A percentile compares a stretch with the other conserved stretches of the same genome.
Conservation (phyloP, 2,888 invertebrate genomes). For the Sinotaia quadrata region DNA sequence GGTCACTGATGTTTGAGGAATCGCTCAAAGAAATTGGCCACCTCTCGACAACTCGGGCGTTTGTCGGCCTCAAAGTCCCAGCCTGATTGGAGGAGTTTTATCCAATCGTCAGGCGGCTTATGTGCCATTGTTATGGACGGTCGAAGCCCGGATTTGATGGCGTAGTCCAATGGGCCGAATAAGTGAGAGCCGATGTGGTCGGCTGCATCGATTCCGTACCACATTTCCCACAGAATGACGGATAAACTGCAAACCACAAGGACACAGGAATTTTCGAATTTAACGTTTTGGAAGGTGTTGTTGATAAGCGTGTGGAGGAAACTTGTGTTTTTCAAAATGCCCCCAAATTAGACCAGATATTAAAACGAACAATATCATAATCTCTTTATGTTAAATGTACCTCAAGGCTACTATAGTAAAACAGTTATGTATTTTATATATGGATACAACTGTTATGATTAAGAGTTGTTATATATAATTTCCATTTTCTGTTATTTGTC, state of each 20-base stretch:
- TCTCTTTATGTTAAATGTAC: no score
- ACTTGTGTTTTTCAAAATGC: no score
- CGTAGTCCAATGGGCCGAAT: slow-evolving; percentile 45
- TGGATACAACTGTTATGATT: no score
- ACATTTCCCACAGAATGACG: slow-evolving; percentile 62
- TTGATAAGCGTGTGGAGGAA: no score
- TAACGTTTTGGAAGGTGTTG: no score
- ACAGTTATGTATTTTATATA: no score
- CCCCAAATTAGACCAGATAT: no score
- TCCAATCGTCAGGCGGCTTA: slow-evolving; percentile 50
- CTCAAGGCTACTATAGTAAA: no score
- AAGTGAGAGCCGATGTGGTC: slow-evolving; percentile 50
- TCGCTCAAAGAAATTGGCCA: slow-evolving; percentile 26
- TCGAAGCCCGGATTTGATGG: slow-evolving; percentile 49
- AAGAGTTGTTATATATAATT: no score
- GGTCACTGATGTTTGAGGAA: slow-evolving; percentile 14
- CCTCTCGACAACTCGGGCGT: slow-evolving; percentile 34
- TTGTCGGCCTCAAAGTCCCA: slow-evolving; percentile 48
- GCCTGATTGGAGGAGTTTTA: slow-evolving; percentile 42
- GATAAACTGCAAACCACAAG: slow-evolving; percentile 41
- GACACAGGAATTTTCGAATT: no score
- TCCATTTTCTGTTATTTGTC: no score
- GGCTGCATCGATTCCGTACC: slow-evolving; percentile 59
- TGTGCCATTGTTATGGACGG: slow-evolving; percentile 48
- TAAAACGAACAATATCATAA: no score